Percentiles rank a stretch among this genome's conserved stretches.
phyloP scores from a whole-genome alignment of 2,113 vertebrate genomes.

The Prochilodus magdalenae region DNA sequence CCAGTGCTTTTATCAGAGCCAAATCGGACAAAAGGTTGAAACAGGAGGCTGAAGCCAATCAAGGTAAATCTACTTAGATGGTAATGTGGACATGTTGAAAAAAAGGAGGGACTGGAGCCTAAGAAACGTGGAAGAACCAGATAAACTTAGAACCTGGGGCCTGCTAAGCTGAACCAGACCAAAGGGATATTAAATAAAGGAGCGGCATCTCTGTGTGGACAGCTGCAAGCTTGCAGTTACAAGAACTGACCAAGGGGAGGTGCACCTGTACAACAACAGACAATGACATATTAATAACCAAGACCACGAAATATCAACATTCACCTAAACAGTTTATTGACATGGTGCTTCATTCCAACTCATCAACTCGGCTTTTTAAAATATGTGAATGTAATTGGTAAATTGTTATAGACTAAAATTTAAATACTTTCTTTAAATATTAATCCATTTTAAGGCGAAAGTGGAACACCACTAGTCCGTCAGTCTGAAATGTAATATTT shows the following conservation, averaged over 20 bases:
- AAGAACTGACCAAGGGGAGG: conserved; percentile 32
- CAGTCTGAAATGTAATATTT: background rate
- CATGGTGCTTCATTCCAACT: no score
- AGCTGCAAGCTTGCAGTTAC: background rate
- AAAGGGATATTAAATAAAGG: background rate
- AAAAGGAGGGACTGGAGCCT: background rate
- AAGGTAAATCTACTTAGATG: background rate
- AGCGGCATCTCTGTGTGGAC: background rate
- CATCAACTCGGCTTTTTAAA: no score
- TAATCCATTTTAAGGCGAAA: no score
- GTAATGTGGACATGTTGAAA: background rate
- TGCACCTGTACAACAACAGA: background rate
- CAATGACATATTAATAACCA: background rate
- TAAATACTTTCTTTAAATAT: no score
- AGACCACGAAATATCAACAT: background rate
- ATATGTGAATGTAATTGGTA: no score
- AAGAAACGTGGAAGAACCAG: background rate
- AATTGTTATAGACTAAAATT: no score
- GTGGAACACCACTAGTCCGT: no score
- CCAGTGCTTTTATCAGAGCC: background rate
- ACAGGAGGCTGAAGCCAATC: background rate
- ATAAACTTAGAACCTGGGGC: background rate
- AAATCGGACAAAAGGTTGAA: background rate
- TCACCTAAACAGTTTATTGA: no score
- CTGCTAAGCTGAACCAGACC: background rate